phyloP scores from a whole-genome alignment of 2,113 vertebrate species.

The Ellobius talpinus region DNA sequence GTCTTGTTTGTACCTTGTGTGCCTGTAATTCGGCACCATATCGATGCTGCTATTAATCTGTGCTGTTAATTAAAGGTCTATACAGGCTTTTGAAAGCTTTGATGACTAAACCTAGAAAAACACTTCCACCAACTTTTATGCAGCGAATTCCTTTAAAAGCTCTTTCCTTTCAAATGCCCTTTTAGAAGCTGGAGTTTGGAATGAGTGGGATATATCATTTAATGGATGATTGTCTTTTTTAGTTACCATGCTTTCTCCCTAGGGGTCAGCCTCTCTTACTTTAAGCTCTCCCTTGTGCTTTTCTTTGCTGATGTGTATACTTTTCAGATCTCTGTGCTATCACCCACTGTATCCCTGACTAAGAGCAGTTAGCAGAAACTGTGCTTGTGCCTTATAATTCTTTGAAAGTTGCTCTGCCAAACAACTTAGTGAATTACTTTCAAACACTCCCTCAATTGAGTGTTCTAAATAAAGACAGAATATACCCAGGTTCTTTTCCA shows the following conservation, averaged over 20 bases:
- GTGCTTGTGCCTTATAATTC: too few species aligned
- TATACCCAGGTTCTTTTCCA: not conserved
- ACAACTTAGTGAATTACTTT: not conserved
- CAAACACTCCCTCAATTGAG: too few species aligned
- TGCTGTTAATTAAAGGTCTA: not conserved
- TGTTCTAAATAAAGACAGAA: too few species aligned
- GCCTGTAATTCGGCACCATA: not conserved
- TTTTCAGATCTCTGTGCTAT: not conserved
- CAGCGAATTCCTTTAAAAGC: not conserved
- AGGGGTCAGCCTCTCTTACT: not conserved
- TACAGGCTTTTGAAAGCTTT: not conserved
- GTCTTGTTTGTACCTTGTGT: not conserved
- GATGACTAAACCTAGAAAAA: not conserved
- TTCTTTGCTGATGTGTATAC: too few species aligned
- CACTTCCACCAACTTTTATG: not conserved
- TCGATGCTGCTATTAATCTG: too few species aligned
- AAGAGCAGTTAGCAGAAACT: not conserved
- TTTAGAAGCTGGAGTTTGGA: not conserved
- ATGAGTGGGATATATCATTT: not conserved
- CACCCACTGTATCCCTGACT: not conserved
- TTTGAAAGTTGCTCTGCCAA: not conserved
- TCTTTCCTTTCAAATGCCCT: not conserved
- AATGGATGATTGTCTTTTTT: too few species aligned
- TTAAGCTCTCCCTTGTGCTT: not conserved
- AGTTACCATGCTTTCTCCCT: not conserved